phyloP scores from a whole-genome alignment of 92 coral and sea anemone species.

The Metridium senile region DNA sequence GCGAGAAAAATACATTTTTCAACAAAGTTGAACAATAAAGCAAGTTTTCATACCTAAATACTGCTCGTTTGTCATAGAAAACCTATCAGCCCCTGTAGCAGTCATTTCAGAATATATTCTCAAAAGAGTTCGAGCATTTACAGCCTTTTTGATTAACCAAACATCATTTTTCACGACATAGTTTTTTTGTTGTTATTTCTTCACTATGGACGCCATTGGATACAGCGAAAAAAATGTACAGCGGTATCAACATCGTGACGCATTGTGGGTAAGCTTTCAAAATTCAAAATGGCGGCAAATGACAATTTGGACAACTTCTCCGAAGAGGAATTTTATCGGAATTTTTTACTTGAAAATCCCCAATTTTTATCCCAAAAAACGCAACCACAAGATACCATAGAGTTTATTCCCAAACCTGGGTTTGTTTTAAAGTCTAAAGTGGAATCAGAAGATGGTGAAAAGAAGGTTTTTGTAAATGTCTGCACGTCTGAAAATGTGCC shows the following conservation, averaged over 20 bases:
- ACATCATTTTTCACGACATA: not conserved
- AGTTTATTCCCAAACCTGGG: constrained; percentile 78
- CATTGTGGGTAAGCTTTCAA: constrained; percentile 50
- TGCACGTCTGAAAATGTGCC: constrained; percentile 87
- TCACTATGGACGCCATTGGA: not conserved
- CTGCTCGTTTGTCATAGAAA: constrained; percentile 82
- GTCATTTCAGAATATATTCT: not conserved
- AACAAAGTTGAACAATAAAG: no score
- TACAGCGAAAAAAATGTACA: not conserved
- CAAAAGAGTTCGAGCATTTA: not conserved
- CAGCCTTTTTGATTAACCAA: not conserved
- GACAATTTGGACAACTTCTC: constrained; percentile 16
- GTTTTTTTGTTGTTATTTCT: not conserved
- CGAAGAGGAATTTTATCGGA: constrained; percentile 79
- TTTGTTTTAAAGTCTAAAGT: constrained; percentile 86
- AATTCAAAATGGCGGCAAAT: constrained; percentile 78
- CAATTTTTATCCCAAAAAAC: constrained; percentile 32
- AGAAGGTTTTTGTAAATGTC: constrained; percentile 87
- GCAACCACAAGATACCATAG: constrained; percentile 51
- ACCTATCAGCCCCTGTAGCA: constrained; percentile 64
- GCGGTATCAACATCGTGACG: constrained; percentile 7
- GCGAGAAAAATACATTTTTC: no score
- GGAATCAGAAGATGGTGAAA: constrained; percentile 44
- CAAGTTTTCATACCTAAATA: constrained; percentile 81
- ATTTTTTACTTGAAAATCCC: constrained; percentile 65